Base-by-base conservation (phyloP, 2,888 invertebrate species). In the Selenia dentaria region DNA sequence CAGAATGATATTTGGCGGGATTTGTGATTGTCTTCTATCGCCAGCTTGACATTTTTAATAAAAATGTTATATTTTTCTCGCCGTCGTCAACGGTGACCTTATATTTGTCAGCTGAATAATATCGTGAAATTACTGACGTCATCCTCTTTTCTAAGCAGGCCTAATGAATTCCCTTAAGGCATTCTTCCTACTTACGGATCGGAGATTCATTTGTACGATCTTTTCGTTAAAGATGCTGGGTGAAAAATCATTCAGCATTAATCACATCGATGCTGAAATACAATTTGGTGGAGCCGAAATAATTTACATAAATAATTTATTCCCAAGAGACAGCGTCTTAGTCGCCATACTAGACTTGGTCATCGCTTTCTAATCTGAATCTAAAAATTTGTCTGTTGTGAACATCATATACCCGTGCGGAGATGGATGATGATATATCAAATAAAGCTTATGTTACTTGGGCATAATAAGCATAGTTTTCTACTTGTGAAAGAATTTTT, bases 301-400 rank as follows among this genome's bases (percentile, higher is more conserved):
- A 81, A 87, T 86, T 87, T 83, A 86, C 86, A 87, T 88, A 85
- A 83, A 82, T 88, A 88, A 87, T 88, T 83, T 87, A 84, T 83
- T 79, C 86, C 74, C 85, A 64, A 69, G 83, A 78, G 83, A 69
- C 71, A 62, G 57, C 54, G 14, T 18, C 32, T 16, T 22, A 25
- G 28, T 16, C 11, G 28, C 46, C 38, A 29, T 32, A 57, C 61
- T 51, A 53, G 63, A 53, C 16, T 6, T 8, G 6, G 22, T 6
- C 2, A 2, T 51, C 59, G 62, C 69, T 73, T 72, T 74, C 71
- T 82, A 78, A 82, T 77, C 75, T 66, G 50, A 56, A n/a, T n/a
- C n/a, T n/a, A n/a, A n/a, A n/a, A n/a, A 61, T 16, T 4, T 16
- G 59, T 63, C 59, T 67, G 67, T 69, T 67, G 62, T 60, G 56